Evolutionary conservation across 1,140 invertebrate genomes (phyloP).

Genomic region (Trichonephila inaurata): DNA sequence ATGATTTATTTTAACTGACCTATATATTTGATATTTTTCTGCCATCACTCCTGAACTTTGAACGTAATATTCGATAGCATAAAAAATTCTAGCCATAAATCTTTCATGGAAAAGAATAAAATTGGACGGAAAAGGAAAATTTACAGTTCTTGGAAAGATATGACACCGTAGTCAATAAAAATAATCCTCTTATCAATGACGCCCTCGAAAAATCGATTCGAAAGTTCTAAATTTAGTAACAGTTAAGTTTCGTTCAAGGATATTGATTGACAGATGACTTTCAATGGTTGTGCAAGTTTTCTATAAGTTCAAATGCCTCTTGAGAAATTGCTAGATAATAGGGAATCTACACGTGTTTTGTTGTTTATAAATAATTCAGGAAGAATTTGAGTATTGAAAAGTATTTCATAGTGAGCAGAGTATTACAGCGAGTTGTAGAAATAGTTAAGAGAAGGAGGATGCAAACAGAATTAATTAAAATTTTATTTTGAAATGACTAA

Average conservation of each 20-base stretch:
- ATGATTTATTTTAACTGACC: too few species aligned
- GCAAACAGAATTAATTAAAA: too few species aligned
- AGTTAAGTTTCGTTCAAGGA: background rate
- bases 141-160: background rate
- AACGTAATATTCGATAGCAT: background rate
- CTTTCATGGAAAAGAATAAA: background rate
- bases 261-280: background rate
- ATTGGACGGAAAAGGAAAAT: background rate
- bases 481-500: too few species aligned
- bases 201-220: background rate
- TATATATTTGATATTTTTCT: too few species aligned
- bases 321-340: background rate
- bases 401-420: too few species aligned
- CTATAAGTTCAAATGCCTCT: background rate
- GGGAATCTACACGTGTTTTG: too few species aligned
- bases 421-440: too few species aligned
- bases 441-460: too few species aligned
- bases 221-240: slow-evolving; percentile 1
- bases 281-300: background rate
- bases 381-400: too few species aligned
- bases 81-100: background rate
- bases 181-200: background rate
- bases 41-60: background rate
- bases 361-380: too few species aligned
- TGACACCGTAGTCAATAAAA: background rate